These are phyloP conservation scores for Corydoras maculifer DNA, from an alignment of 2,113 vertebrate genomes.

Conservation along the genomic window DNA sequence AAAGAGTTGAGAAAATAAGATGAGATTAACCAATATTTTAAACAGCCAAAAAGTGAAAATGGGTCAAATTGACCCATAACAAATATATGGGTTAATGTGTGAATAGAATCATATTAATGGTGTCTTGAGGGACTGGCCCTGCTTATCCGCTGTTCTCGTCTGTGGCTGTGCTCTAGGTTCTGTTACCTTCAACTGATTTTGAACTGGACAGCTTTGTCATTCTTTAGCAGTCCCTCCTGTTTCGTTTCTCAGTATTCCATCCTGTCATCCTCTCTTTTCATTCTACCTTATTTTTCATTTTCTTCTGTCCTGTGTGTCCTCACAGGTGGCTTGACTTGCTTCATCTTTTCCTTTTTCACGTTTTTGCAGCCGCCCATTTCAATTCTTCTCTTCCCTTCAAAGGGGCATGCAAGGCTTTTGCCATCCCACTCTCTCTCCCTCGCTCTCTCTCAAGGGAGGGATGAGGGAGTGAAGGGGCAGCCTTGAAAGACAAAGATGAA, in stretches of 20 bases:
- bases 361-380: conserved; percentile 59
- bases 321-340: conserved; percentile 63
- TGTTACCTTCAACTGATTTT: conserved; percentile 22
- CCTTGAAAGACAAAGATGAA: conserved; percentile 70
- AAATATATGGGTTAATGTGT: neutral
- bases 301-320: conserved; percentile 44
- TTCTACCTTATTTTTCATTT: conserved; percentile 21
- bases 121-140: neutral
- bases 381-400: conserved; percentile 61
- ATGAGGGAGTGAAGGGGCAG: conserved; percentile 56
- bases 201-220: conserved; percentile 13
- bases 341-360: conserved; percentile 58
- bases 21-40: no score
- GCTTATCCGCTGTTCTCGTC: conserved; percentile 12
- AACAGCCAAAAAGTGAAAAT: no score
- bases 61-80: no score
- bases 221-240: conserved; percentile 7
- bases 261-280: conserved; percentile 30
- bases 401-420: conserved; percentile 45
- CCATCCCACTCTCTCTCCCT: conserved; percentile 11
- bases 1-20: no score
- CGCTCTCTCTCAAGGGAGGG: conserved; percentile 55
- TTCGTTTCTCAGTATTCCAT: neutral
- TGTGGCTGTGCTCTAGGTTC: neutral
- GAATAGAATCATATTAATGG: conserved; percentile 1